A percentile compares a stretch with the other conserved stretches of the same genome.
Conservation (phyloP, 2,888 invertebrate species). For the Germaria angustata region DNA sequence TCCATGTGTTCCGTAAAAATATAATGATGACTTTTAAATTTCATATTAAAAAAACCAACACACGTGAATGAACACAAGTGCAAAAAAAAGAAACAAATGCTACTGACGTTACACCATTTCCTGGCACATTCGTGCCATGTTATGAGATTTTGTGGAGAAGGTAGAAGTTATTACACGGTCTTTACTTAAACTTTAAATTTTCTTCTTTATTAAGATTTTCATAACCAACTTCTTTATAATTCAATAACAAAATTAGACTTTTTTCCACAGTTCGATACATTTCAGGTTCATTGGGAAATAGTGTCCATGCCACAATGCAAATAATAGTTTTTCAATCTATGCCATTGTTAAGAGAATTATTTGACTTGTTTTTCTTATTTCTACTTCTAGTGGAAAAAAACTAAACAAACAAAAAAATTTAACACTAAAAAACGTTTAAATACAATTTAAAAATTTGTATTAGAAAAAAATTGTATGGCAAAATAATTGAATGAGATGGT, state of each 20-base stretch:
- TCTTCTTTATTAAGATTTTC: no score
- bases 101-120: slow-evolving; percentile 19
- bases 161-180: no score
- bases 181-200: no score
- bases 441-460: slow-evolving; percentile 25
- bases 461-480: slow-evolving; percentile 12
- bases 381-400: neutral
- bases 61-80: slow-evolving; percentile 43
- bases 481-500: slow-evolving; percentile 23
- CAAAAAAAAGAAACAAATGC: neutral
- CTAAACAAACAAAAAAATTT: no score
- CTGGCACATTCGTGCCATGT: no score
- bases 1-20: neutral
- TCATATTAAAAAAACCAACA: slow-evolving; percentile 4
- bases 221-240: no score
- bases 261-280: no score
- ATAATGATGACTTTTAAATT: slow-evolving; percentile 20
- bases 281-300: neutral
- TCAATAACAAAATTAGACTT: no score
- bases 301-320: slow-evolving; percentile 1
- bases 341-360: slow-evolving; percentile 41
- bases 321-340: slow-evolving; percentile 21
- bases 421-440: slow-evolving; percentile 2
- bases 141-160: no score
- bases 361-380: slow-evolving; percentile 2